Conservation (phyloP, 1,140 invertebrate species). For the Diorhabda sublineata region DNA sequence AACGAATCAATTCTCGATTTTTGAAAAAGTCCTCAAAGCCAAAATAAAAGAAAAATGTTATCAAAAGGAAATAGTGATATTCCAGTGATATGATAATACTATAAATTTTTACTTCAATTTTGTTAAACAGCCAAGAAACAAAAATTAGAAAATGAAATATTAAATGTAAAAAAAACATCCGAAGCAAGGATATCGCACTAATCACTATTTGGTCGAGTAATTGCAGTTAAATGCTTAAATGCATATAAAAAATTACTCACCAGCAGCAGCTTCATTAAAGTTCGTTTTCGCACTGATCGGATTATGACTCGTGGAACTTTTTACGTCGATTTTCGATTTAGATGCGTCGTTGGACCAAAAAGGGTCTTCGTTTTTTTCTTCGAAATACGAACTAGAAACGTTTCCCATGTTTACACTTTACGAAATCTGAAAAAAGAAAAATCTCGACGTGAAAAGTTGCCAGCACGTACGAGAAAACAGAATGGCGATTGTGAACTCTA, state of each 20-base stretch:
- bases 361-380: constrained; percentile 16
- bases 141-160: no score
- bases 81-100: no score
- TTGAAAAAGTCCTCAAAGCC: no score
- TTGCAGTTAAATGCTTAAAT: neutral
- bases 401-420: constrained; percentile 18
- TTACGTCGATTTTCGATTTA: constrained; percentile 5
- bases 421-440: constrained; percentile 11
- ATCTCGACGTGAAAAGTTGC: neutral
- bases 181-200: no score
- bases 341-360: constrained; percentile 22
- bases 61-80: no score
- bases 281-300: constrained; percentile 8
- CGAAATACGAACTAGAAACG: constrained; percentile 17
- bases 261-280: constrained; percentile 16
- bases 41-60: no score
- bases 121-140: no score
- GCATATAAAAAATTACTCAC: neutral
- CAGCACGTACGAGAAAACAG: constrained; percentile 7
- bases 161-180: no score
- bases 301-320: constrained; percentile 10
- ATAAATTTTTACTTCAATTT: no score
- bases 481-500: constrained; percentile 3
- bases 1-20: no score
- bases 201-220: no score